Evolutionary conservation across 2,797 vertebrate genomes (phyloP).

Genomic region (Morus bassanus): DNA sequence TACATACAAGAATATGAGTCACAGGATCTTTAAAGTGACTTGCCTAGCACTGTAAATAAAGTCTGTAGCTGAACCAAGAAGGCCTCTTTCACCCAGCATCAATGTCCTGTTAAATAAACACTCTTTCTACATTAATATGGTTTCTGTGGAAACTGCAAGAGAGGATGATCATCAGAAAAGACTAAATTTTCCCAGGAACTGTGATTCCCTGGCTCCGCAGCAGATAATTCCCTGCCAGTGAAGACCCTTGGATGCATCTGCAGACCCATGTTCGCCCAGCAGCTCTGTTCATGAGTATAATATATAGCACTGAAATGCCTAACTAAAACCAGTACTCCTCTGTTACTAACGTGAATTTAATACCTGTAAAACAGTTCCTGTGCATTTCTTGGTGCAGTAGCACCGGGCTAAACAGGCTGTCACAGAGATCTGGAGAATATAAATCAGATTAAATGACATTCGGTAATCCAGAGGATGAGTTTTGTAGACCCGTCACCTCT

Average conservation of each 20-base stretch:
- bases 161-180: background rate
- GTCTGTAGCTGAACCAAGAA: background rate
- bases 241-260: background rate
- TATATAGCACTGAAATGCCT: background rate
- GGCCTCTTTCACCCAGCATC: background rate
- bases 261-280: background rate
- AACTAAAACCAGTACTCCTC: background rate
- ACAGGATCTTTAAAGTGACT: background rate
- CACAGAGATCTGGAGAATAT: background rate
- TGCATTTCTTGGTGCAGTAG: background rate
- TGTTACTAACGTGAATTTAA: background rate
- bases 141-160: background rate
- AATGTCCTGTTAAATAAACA: background rate
- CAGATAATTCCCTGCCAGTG: background rate
- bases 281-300: background rate
- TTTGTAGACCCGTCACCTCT: background rate
- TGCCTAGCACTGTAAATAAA: background rate
- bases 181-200: background rate
- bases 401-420: background rate
- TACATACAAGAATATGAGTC: background rate
- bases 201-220: background rate
- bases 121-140: background rate
- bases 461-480: background rate
- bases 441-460: background rate
- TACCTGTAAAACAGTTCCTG: background rate